These are phyloP conservation scores for Ramphastos sulfuratus DNA, from an alignment of 2,113 vertebrate genomes.

Conservation along the genomic window DNA sequence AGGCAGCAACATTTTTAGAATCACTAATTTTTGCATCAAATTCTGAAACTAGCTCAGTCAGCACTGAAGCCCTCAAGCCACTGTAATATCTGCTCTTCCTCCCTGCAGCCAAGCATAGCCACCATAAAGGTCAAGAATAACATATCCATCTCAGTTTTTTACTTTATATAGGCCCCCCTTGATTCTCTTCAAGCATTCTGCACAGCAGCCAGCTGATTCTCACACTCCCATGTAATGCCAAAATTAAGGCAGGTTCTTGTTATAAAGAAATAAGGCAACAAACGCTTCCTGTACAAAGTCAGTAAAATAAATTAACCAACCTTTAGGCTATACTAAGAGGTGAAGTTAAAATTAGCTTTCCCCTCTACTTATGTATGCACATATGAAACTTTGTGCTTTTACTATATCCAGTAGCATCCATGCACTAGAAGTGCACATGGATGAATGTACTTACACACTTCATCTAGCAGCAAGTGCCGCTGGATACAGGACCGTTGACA, in stretches of 20 bases:
- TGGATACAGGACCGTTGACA: not conserved
- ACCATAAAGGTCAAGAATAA: not conserved
- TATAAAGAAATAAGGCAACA: not conserved
- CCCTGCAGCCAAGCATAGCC: not conserved
- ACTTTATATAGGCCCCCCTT: not conserved
- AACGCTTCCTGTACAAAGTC: not conserved
- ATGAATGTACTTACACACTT: accelerated
- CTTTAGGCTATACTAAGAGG: not conserved
- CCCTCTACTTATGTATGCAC: accelerated
- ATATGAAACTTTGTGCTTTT: accelerated
- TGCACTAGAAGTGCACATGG: accelerated
- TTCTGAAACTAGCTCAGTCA: not conserved
- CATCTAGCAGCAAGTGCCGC: not conserved
- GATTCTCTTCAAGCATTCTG: not conserved
- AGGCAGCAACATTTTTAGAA: not conserved
- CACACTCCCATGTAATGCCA: not conserved
- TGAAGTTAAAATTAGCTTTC: not conserved
- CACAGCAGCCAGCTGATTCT: not conserved
- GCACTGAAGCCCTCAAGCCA: not conserved
- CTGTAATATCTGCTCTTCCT: not conserved
- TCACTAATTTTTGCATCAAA: not conserved
- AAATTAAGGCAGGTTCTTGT: not conserved
- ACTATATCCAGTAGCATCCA: not conserved
- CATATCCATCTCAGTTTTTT: not conserved
- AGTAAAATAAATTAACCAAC: not conserved